Conservation (phyloP, 1,140 invertebrate species). For the Potamilus streckersoni region DNA sequence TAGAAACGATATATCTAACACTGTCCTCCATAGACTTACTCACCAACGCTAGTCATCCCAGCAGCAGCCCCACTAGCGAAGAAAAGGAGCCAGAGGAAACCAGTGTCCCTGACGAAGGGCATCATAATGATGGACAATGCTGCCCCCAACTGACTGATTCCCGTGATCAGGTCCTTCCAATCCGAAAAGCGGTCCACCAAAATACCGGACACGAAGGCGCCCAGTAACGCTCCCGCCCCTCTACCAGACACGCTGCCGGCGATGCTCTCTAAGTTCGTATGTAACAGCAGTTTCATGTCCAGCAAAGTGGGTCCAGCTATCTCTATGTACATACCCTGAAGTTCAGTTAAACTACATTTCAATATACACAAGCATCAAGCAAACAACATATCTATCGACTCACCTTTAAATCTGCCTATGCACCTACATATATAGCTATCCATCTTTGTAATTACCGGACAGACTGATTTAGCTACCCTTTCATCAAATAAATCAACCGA, state of each 20-base stretch:
- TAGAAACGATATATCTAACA: not conserved
- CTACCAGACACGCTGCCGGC: constrained; percentile 15
- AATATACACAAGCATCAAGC: no score
- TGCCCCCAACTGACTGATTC: constrained; percentile 2
- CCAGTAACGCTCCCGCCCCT: constrained; percentile 14
- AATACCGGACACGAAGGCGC: constrained; percentile 13
- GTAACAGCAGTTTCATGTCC: not conserved
- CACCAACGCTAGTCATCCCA: constrained; percentile 26
- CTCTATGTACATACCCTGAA: constrained; percentile 23
- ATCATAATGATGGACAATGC: constrained; percentile 10
- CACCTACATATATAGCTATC: no score
- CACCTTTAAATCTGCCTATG: no score
- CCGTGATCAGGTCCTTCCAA: constrained; percentile 17
- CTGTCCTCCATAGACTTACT: not conserved
- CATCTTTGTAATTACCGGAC: no score
- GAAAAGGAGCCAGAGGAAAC: constrained; percentile 20
- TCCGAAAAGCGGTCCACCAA: constrained; percentile 12
- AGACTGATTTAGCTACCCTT: no score
- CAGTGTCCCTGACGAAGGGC: constrained; percentile 9
- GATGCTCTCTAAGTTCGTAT: constrained; percentile 7
- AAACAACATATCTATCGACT: no score
- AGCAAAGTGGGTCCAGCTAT: not conserved
- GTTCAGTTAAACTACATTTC: no score
- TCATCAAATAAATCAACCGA: no score
- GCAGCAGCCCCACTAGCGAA: constrained; percentile 11